Conservation (phyloP, 2,797 vertebrate species). For the Argya squamiceps region DNA sequence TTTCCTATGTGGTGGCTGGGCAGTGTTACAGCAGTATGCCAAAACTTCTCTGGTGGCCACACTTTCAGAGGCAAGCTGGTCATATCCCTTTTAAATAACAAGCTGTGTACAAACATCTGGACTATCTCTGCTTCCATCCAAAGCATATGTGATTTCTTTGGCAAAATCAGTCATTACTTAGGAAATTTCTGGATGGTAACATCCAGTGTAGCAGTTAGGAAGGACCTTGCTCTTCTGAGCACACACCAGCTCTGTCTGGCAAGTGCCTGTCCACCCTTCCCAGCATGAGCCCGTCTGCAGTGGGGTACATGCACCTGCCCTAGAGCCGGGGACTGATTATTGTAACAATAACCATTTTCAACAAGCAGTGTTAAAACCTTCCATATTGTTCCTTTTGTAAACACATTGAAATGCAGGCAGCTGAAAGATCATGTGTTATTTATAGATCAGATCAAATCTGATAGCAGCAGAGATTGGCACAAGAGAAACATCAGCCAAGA, state of each 20-base stretch:
- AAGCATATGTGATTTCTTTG: neutral
- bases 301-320: neutral
- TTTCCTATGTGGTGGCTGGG: neutral
- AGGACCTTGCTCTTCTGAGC: neutral
- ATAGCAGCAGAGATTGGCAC: neutral
- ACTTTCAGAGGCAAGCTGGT: neutral
- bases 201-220: neutral
- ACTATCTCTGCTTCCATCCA: neutral
- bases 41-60: neutral
- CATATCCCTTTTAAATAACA: neutral
- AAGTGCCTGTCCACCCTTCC: neutral
- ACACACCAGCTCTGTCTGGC: accelerated
- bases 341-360: neutral
- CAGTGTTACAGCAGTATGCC: neutral
- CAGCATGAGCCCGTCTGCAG: neutral
- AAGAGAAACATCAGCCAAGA: neutral
- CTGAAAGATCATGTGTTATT: neutral
- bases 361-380: neutral
- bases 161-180: neutral
- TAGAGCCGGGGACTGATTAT: neutral
- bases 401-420: neutral
- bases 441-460: neutral
- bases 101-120: neutral
- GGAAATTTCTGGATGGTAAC: neutral
- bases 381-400: neutral